Percentiles rank a stretch among this genome's conserved stretches.
phyloP scores from a whole-genome alignment of 2,797 vertebrate genomes.

The Hozukius guyotensis region DNA sequence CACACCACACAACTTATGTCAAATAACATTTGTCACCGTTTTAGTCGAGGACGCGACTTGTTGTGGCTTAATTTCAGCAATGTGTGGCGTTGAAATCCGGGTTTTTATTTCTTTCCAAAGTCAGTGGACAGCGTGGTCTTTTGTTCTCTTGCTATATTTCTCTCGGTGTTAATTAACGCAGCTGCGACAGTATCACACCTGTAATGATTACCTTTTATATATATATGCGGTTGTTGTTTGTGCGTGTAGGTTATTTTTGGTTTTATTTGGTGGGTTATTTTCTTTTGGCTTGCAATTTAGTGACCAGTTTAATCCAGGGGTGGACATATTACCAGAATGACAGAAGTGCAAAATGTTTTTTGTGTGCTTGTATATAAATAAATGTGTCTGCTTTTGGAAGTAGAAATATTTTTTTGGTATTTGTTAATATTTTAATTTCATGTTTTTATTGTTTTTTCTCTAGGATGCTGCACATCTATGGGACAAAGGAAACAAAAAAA shows the following conservation, averaged over 20 bases:
- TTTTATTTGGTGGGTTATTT: not conserved
- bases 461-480: slow-evolving; percentile 77
- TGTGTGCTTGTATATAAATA: not conserved
- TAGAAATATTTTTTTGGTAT: not conserved
- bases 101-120: slow-evolving; percentile 44
- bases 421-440: not conserved
- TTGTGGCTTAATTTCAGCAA: not conserved
- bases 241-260: not conserved
- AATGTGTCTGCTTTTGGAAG: not conserved
- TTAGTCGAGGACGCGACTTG: not conserved
- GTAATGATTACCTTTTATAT: not conserved
- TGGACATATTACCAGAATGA: not conserved
- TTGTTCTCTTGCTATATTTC: slow-evolving; percentile 73
- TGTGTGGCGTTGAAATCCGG: not conserved
- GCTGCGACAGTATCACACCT: slow-evolving; percentile 32
- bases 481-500: slow-evolving; percentile 67
- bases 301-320: not conserved
- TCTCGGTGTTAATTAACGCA: slow-evolving; percentile 16
- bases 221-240: not conserved
- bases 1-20: slow-evolving; percentile 15
- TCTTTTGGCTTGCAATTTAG: not conserved
- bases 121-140: slow-evolving; percentile 73
- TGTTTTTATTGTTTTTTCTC: slow-evolving; percentile 1
- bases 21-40: not conserved
- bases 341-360: not conserved